A percentile compares a stretch with the other conserved stretches of the same genome.
Evolutionary conservation across 2,888 invertebrate genomes (phyloP).

Genomic region (Artemia sinica): DNA sequence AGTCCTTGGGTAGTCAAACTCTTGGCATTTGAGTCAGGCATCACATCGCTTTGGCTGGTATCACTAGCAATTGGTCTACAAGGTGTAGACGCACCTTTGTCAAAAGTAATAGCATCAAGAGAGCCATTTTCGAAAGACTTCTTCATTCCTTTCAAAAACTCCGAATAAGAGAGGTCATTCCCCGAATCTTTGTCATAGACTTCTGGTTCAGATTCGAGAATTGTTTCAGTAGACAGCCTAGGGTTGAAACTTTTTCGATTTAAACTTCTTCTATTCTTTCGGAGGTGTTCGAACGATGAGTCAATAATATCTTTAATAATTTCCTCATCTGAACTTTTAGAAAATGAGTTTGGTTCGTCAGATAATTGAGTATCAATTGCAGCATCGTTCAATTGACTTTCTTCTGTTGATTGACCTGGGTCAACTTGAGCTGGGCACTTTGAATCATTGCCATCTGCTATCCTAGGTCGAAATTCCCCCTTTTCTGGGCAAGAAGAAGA

Average conservation of each 20-base stretch:
- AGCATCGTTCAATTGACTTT: neutral
- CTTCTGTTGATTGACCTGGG: neutral
- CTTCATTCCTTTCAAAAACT: neutral
- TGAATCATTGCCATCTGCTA: neutral
- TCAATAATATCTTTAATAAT: neutral
- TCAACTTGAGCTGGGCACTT: neutral
- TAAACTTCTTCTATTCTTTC: neutral
- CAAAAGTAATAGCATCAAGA: neutral
- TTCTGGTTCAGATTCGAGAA: neutral
- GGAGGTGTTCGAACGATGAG: neutral
- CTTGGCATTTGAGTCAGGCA: too few species aligned
- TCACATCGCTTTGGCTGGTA: too few species aligned
- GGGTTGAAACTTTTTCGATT: neutral
- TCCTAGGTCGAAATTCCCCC: neutral
- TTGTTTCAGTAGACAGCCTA: slow-evolving; percentile 2
- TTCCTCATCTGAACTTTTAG: neutral
- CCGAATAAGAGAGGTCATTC: neutral
- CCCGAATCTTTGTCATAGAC: neutral
- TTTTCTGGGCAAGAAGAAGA: neutral
- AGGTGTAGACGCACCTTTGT: neutral
- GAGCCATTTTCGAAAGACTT: neutral
- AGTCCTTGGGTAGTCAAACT: too few species aligned
- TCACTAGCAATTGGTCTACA: too few species aligned
- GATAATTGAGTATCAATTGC: neutral
- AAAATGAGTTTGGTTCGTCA: neutral